These are phyloP conservation scores for Tyrannus savana DNA, from an alignment of 2,113 vertebrate species.

Conservation along the genomic window DNA sequence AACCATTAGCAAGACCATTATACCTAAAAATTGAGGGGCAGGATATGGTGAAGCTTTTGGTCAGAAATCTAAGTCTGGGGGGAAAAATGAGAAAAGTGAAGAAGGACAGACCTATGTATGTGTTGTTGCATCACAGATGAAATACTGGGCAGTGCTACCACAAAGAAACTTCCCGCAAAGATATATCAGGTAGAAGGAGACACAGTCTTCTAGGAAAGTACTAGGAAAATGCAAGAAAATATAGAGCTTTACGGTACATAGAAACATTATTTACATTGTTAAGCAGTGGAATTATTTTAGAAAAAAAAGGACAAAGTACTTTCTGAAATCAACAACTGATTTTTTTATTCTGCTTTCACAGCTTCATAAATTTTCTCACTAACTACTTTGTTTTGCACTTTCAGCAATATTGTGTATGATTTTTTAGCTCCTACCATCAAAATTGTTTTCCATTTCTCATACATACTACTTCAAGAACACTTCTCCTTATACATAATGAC, in stretches of 20 bases:
- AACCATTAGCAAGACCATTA: background rate
- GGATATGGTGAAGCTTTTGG: background rate
- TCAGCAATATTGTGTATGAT: background rate
- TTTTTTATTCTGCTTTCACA: background rate
- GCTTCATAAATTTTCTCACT: background rate
- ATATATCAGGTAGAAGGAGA: background rate
- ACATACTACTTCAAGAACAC: background rate
- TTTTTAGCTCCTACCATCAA: background rate
- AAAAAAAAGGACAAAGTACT: background rate
- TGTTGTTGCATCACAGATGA: background rate
- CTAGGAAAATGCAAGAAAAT: background rate
- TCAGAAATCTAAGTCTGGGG: background rate
- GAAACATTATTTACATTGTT: background rate
- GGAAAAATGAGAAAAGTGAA: background rate
- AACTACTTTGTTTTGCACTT: background rate
- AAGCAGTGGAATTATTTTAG: background rate
- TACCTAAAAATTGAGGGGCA: background rate
- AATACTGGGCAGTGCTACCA: background rate
- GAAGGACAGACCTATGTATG: background rate
- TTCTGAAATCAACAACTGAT: background rate
- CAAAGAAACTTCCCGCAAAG: background rate
- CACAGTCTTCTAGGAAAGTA: background rate
- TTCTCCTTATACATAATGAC: background rate
- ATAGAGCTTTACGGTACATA: background rate
- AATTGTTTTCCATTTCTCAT: background rate